A percentile compares a stretch with the other conserved stretches of the same genome.
phyloP scores from a whole-genome alignment of 2,888 invertebrate species.

The Mayetiola destructor region DNA sequence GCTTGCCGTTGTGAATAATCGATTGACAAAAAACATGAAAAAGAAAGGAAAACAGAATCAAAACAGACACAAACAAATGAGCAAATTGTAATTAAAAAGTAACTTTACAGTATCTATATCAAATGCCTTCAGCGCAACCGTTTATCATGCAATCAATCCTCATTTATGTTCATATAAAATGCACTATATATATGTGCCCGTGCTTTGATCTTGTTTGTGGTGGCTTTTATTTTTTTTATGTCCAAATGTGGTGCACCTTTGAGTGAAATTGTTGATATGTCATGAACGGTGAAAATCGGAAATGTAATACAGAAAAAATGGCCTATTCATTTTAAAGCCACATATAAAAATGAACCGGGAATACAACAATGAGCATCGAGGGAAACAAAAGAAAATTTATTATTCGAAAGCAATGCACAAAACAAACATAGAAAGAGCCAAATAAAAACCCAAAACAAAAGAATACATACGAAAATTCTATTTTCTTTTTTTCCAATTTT shows the following conservation, averaged over 20 bases:
- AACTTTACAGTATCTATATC: conserved; percentile 9
- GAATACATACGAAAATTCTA: no score
- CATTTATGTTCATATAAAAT: conserved; percentile 1
- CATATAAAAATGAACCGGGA: no score
- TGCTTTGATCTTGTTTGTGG: neutral
- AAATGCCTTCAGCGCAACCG: neutral
- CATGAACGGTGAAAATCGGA: neutral
- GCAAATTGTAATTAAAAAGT: conserved; percentile 3
- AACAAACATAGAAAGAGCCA: no score
- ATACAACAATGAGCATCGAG: no score
- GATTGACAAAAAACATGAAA: neutral
- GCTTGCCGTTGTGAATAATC: neutral
- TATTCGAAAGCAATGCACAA: no score
- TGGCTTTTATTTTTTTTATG: neutral
- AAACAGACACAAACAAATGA: neutral
- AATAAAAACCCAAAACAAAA: no score
- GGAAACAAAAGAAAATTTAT: no score
- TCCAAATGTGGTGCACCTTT: neutral
- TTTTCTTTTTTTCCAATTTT: no score
- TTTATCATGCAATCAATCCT: conserved; percentile 10
- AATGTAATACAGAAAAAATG: neutral
- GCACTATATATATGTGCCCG: neutral
- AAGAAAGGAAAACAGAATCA: neutral
- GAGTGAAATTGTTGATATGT: no score
- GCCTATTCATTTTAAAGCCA: neutral